Conservation (phyloP, 2,888 invertebrate genomes). For the Metacarcinus magister region DNA sequence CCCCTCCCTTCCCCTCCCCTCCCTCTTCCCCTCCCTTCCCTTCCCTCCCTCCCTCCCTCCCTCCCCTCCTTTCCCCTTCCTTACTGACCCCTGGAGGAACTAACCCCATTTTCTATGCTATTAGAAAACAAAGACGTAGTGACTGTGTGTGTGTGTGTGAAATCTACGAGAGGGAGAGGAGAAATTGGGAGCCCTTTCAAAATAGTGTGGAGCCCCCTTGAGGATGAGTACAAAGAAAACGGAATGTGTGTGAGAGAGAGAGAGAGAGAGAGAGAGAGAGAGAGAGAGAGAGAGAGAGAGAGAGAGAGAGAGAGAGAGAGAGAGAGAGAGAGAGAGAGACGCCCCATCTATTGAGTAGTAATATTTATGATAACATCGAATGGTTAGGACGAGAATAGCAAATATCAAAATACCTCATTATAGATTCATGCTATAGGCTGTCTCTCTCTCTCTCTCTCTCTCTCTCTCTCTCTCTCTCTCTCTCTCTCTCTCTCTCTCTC, state of each 20-base stretch:
- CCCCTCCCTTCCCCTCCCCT: not conserved
- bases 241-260: not conserved
- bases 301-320: no score
- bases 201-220: not conserved
- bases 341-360: no score
- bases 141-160: no score
- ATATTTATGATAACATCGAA: no score
- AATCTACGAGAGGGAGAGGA: not conserved
- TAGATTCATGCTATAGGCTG: no score
- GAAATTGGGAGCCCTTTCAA: not conserved
- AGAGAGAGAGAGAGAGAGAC: no score
- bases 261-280: conserved; percentile 26
- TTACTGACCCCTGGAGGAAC: not conserved
- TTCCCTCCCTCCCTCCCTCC: not conserved
- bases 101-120: not conserved
- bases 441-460: no score
- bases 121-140: no score
- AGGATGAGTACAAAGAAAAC: not conserved
- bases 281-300: conserved; percentile 10
- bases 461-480: no score
- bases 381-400: no score
- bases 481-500: no score
- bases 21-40: not conserved
- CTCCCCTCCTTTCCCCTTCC: not conserved
- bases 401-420: no score